phyloP scores from a whole-genome alignment of 2,888 invertebrate genomes.

The Tipula unca region DNA sequence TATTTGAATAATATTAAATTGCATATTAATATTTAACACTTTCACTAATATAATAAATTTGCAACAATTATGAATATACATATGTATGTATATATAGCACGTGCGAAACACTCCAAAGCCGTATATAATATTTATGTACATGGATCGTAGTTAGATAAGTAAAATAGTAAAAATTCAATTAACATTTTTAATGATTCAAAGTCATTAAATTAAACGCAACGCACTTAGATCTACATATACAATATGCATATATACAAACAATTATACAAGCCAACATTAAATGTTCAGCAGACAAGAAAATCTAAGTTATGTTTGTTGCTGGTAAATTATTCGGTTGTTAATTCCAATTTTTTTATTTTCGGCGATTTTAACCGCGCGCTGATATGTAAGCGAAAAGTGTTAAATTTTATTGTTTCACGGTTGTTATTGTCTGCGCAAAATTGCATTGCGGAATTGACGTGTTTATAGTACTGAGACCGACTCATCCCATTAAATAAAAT shows the following conservation, averaged over 20 bases:
- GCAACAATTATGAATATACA: background rate
- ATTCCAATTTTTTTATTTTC: background rate
- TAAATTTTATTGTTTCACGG: background rate
- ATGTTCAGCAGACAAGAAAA: conserved; percentile 8
- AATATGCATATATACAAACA: background rate
- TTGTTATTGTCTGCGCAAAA: background rate
- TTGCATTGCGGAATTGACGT: background rate
- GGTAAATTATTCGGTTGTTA: background rate
- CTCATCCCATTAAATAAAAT: background rate
- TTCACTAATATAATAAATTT: background rate
- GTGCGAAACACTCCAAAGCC: background rate
- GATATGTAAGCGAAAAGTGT: background rate
- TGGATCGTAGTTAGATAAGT: background rate
- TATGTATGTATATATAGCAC: too few relatives aligned
- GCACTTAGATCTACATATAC: background rate
- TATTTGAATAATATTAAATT: background rate
- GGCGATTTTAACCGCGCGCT: background rate
- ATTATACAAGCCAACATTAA: background rate
- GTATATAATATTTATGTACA: background rate
- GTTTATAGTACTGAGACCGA: background rate
- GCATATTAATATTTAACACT: background rate
- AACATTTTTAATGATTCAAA: background rate
- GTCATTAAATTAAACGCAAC: background rate
- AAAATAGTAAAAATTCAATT: background rate
- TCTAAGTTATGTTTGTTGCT: background rate